Base-by-base conservation (phyloP, 2,888 invertebrate genomes). In the Graphium colonna region DNA sequence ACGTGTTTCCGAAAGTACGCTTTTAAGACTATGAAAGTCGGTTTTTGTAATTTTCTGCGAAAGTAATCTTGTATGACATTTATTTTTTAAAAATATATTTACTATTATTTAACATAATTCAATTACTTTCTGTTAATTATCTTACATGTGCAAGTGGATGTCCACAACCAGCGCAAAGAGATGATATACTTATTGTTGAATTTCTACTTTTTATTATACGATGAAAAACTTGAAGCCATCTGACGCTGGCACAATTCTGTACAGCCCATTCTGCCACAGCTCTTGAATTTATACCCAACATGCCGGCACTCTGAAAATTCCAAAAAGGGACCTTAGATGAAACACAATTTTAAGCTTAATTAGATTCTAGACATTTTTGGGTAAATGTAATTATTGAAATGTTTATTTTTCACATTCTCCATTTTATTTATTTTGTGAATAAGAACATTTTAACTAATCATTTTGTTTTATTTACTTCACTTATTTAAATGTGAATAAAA, bases 181-280 rank as follows among this genome's bases (percentile, higher is more conserved):
- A n/a, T n/a, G n/a, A n/a, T n/a, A n/a, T n/a, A n/a, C n/a, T n/a
- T n/a, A n/a, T n/a, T n/a, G n/a, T n/a, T n/a, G 68, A 64, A 51
- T 58, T 69, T 40, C 83, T 65, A 52, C 76, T 79, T 21, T 63
- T 61, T 2, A 60, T 56, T 13, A 84, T 67, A 0, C 86, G 70
- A 51, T 75, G 72, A 15, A 74, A 60, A 0, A 75, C 79, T 0
- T 71, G 56, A 46, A 89, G 65, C 87, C 88, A 90, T 10, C 77
- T 72, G 1, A 83, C 71, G 31, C 76, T 71, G 3, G 52, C 59
- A 53, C 87, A 77, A 5, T 65, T 56, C 8, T 92, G 91, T 57
- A 91, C 92, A 18, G 95, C 87, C 96, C 96, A 96, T 56, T 89
- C 79, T 7, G 94, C 91, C 60, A 95, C 95, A 10, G 90, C 82